Conservation (phyloP, 2,888 invertebrate genomes). For the Galerucella calmariensis region DNA sequence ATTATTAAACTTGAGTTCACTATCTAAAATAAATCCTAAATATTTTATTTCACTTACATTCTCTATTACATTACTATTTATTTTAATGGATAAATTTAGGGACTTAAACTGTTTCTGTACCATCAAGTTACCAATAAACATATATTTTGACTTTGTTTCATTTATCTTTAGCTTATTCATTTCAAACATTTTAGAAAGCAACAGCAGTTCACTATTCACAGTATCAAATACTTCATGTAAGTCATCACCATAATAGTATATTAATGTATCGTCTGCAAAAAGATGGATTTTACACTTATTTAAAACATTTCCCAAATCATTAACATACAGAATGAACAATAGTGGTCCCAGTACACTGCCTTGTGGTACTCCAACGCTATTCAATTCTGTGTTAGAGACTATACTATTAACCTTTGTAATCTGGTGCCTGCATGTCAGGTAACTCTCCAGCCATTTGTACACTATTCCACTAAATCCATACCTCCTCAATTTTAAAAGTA, state of each 20-base stretch:
- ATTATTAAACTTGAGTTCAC: too few relatives aligned
- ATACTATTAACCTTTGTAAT: conserved; percentile 10
- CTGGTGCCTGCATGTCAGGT: neutral
- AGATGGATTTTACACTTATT: conserved; percentile 11
- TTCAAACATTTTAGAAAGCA: neutral
- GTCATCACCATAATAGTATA: conserved; percentile 12
- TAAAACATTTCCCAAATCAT: conserved; percentile 10
- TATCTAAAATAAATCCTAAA: too few relatives aligned
- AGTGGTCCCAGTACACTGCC: conserved; percentile 17
- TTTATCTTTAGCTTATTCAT: conserved; percentile 7
- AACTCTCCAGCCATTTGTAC: conserved; percentile 4
- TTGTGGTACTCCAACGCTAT: conserved; percentile 10
- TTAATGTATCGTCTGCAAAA: conserved; percentile 7
- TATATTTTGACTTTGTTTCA: conserved; percentile 3
- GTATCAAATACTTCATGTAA: neutral
- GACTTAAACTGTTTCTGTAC: too few relatives aligned
- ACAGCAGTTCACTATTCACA: neutral
- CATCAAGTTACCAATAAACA: too few relatives aligned
- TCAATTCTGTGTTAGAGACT: neutral
- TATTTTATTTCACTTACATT: too few relatives aligned
- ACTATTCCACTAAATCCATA: conserved; percentile 7
- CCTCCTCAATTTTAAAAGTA: neutral
- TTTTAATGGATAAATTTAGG: too few relatives aligned
- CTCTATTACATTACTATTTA: too few relatives aligned
- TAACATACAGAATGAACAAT: conserved; percentile 9